These are phyloP conservation scores for Hydractinia symbiolongicarpus DNA, from an alignment of 30 jellyfish, hydroid and myxozoan species.

Conservation along the genomic window DNA sequence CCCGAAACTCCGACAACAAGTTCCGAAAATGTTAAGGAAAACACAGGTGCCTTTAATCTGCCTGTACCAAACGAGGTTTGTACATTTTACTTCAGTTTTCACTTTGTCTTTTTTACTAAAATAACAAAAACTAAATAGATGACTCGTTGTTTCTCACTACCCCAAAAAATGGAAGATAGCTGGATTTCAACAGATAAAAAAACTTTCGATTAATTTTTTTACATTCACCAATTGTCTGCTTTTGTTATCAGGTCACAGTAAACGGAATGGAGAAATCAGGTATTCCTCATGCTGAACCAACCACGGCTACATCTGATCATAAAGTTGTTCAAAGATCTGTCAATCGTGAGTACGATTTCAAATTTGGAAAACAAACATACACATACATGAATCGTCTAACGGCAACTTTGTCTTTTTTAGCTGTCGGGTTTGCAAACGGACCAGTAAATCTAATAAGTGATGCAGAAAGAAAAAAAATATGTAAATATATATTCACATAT, in stretches of 20 bases:
- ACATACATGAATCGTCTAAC: too few relatives aligned
- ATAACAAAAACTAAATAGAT: too few relatives aligned
- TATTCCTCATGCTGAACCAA: conserved; percentile 63
- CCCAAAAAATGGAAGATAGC: background rate
- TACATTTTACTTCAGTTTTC: background rate
- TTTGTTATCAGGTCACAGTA: conserved; percentile 44
- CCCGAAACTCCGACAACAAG: conserved; percentile 15
- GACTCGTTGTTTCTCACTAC: too few relatives aligned
- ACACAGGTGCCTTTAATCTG: conserved; percentile 17
- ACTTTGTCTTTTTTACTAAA: background rate
- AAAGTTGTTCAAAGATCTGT: conserved; percentile 24
- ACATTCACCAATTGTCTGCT: background rate
- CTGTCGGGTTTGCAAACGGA: background rate
- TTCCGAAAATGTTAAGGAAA: background rate
- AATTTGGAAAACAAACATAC: too few relatives aligned
- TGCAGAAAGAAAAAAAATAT: background rate
- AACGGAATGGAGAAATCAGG: conserved; percentile 92
- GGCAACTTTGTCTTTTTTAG: too few relatives aligned
- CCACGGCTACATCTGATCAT: conserved; percentile 3
- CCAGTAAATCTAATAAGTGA: conserved; percentile 1
- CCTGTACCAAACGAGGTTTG: conserved; percentile 36
- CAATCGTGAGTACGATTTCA: background rate
- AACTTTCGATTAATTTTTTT: background rate
- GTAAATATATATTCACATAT: background rate
- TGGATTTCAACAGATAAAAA: background rate